These are phyloP conservation scores for Hydropsyche betteni DNA, from an alignment of 2,888 invertebrate species.

Conservation along the genomic window DNA sequence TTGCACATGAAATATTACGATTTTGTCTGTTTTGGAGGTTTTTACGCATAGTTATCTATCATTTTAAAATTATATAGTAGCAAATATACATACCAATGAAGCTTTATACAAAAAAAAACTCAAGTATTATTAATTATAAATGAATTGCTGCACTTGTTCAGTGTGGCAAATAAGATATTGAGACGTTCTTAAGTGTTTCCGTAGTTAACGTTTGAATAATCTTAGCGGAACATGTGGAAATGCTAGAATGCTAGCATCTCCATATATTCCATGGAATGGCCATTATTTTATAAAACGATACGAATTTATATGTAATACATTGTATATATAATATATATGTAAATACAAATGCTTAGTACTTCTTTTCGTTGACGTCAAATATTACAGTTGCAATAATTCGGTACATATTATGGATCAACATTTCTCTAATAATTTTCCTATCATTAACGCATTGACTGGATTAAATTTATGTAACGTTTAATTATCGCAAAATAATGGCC, in stretches of 20 bases:
- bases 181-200: slow-evolving; percentile 26
- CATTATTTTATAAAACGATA: slow-evolving; percentile 19
- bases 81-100: slow-evolving; percentile 29
- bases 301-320: neutral
- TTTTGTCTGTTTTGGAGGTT: slow-evolving; percentile 46
- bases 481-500: slow-evolving; percentile 22
- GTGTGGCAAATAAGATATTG: neutral
- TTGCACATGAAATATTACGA: slow-evolving; percentile 38
- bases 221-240: neutral
- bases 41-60: slow-evolving; percentile 47
- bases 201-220: slow-evolving; percentile 23
- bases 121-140: slow-evolving; percentile 29
- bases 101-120: slow-evolving; percentile 28
- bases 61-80: slow-evolving; percentile 39
- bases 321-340: slow-evolving; percentile 19
- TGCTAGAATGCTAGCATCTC: slow-evolving; percentile 7
- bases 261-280: neutral
- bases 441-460: neutral
- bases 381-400: slow-evolving; percentile 3
- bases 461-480: neutral
- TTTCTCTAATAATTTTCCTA: neutral
- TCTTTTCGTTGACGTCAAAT: neutral
- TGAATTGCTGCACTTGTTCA: neutral
- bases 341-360: slow-evolving; percentile 10
- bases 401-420: neutral